Conservation (phyloP, 2,797 vertebrate species). For the Glyptemys insculpta region DNA sequence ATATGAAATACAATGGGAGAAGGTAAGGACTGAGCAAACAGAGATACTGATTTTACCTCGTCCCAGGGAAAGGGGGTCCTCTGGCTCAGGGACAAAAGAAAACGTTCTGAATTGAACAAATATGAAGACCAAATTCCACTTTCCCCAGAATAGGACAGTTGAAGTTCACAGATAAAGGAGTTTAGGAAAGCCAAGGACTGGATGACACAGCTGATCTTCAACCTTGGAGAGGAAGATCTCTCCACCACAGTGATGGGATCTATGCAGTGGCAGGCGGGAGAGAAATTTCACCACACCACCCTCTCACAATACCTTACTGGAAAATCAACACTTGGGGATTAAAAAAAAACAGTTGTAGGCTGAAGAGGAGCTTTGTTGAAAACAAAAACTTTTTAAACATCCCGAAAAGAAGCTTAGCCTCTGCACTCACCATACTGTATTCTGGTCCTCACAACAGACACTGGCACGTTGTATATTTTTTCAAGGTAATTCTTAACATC, state of each 20-base stretch:
- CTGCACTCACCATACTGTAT: constrained; percentile 93
- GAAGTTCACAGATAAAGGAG: neutral
- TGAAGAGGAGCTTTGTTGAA: neutral
- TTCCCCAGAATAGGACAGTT: neutral
- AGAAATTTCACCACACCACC: neutral
- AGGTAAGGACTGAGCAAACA: neutral
- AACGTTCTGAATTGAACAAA: neutral
- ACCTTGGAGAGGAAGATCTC: neutral
- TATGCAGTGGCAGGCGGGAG: neutral
- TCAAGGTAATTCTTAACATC: constrained; percentile 95
- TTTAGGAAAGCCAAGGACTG: neutral
- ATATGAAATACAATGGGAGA: neutral
- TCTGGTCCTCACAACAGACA: constrained; percentile 91
- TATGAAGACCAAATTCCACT: neutral
- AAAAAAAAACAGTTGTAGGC: neutral
- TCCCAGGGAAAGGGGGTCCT: neutral
- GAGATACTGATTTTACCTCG: neutral
- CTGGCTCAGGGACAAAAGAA: neutral
- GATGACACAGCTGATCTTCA: neutral
- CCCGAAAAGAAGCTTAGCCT: neutral
- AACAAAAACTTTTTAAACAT: neutral
- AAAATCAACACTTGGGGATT: neutral
- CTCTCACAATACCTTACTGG: neutral
- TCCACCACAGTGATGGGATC: neutral
- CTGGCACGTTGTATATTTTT: constrained; percentile 91